Evolutionary conservation across 2,888 invertebrate species (phyloP).

Genomic region (Orthosia gothica): DNA sequence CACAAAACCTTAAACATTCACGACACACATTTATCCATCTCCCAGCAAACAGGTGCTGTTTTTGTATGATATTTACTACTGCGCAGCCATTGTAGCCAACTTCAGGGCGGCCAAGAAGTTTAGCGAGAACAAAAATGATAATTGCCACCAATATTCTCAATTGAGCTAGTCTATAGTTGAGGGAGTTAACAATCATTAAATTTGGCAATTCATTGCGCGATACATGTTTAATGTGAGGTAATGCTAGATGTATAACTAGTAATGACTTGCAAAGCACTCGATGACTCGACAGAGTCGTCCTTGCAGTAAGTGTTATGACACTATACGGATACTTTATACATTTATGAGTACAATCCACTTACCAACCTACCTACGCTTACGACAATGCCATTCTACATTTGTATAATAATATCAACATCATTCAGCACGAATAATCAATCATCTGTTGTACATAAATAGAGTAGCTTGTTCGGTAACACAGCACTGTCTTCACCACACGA

Average conservation of each 20-base stretch:
- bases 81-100: too few species aligned
- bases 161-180: neutral
- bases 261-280: slow-evolving; percentile 15
- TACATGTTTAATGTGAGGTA: neutral
- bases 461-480: slow-evolving; percentile 16
- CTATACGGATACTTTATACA: slow-evolving; percentile 11
- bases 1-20: too few species aligned
- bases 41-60: too few species aligned
- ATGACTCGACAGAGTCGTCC: slow-evolving; percentile 15
- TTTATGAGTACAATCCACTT: slow-evolving; percentile 26
- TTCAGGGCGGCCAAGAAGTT: too few species aligned
- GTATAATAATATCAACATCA: slow-evolving; percentile 35
- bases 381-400: slow-evolving; percentile 31
- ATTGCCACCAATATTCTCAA: too few species aligned
- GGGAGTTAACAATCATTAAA: neutral
- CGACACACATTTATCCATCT: too few species aligned
- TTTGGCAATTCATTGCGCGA: slow-evolving; percentile 1
- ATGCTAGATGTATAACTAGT: neutral
- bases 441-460: slow-evolving; percentile 37
- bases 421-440: slow-evolving; percentile 35
- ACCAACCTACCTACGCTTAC: slow-evolving; percentile 4
- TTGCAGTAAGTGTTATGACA: neutral
- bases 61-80: too few species aligned
- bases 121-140: too few species aligned
- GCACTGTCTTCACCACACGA: slow-evolving; percentile 37